Evolutionary conservation across 2,113 vertebrate genomes (phyloP), one percentile per base, ranked within the genome.

Genomic region (human): DNA sequence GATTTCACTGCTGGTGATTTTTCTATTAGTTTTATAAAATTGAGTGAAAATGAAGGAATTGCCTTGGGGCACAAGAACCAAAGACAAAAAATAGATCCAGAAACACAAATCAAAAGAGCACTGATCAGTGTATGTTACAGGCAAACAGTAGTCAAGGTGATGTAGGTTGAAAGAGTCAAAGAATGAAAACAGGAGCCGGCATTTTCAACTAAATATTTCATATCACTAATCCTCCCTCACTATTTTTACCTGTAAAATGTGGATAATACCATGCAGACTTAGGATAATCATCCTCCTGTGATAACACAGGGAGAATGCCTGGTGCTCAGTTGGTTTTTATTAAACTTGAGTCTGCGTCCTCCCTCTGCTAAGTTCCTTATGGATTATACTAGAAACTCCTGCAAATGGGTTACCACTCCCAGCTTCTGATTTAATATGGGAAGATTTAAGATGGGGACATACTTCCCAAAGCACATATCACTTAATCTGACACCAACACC

Each of bases 11-110:
- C 85, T 6, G 8, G 90, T 89, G 88, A 96, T 97, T 97, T 97
- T 97, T 96, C 97, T 97, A 97, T 98, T 98, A 96, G 81, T 95
- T 96, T 97, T 97, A 94, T 96, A 96, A 97, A 98, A 97, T 86
- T 89, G 97, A 96, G 78, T 96, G 87, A 83, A 96, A 95, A 95
- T 85, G 90, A 96, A 97, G 80, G 17, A 93, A 97, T 82, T 87
- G 92, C 97, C 95, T 95, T 45, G 72, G 87, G 97, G 76, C 70
- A 93, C 75, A 94, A 82, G 86, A 66, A 93, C 83, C 17, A 50
- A 79, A 95, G 92, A 80, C 85, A 94, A 96, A 89, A 90, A 93
- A 79, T 92, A 78, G 92, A 82, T 90, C 87, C 72, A 72, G 92
- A 94, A 96, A 92, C 61, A 96, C 87, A 93, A 93, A 92, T 95